These are phyloP conservation scores for Lycia hirtaria DNA, from an alignment of 2,888 invertebrate genomes.

Conservation along the genomic window DNA sequence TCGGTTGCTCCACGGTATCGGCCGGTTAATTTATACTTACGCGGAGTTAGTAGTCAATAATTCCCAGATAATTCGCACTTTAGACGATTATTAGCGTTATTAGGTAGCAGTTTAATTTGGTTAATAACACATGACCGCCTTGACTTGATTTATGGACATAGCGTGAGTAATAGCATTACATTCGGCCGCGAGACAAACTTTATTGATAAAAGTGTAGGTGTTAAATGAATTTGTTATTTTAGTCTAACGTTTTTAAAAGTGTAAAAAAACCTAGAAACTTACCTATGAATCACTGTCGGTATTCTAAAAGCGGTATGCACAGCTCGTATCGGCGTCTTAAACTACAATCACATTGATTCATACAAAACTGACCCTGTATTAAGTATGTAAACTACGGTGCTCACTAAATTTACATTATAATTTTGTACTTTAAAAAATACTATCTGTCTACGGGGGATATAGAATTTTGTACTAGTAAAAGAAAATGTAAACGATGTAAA, in stretches of 20 bases:
- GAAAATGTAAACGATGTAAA: conserved; percentile 52
- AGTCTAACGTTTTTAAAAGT: conserved; percentile 24
- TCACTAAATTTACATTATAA: conserved; percentile 71
- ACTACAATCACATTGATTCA: conserved; percentile 85
- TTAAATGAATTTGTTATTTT: conserved; percentile 28
- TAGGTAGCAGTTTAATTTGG: conserved; percentile 36
- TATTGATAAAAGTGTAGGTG: conserved; percentile 45
- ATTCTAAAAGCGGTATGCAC: conserved; percentile 77
- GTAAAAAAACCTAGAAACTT: conserved; percentile 58
- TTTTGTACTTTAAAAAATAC: conserved; percentile 84
- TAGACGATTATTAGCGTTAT: conserved; percentile 33
- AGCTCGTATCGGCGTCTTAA: conserved; percentile 78
- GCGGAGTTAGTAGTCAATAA: conserved; percentile 43
- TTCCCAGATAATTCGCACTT: conserved; percentile 44
- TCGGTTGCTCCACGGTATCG: conserved; percentile 47
- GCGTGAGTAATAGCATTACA: conserved; percentile 43
- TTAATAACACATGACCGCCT: conserved; percentile 29
- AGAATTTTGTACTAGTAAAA: conserved; percentile 80
- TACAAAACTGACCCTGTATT: conserved; percentile 86
- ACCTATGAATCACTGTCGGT: conserved; percentile 75
- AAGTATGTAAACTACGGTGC: conserved; percentile 79
- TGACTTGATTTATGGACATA: conserved; percentile 32
- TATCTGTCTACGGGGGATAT: conserved; percentile 75
- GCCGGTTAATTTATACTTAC: conserved; percentile 47
- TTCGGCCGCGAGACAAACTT: conserved; percentile 43